These are phyloP conservation scores for Drosophila sucinea DNA, from an alignment of 1,140 invertebrate genomes.

Conservation along the genomic window DNA sequence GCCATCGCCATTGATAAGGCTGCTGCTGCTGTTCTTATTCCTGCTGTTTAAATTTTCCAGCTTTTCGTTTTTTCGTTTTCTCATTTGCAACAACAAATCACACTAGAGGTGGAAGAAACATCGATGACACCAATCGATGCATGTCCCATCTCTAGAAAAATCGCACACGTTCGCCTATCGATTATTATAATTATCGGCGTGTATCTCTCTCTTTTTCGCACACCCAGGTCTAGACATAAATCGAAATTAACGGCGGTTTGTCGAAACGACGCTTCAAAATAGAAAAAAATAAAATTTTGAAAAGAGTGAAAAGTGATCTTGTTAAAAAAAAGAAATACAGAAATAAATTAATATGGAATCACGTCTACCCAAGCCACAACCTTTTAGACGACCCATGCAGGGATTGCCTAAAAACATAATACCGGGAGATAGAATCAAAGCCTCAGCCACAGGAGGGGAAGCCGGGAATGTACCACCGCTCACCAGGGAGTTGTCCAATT, in stretches of 20 bases:
- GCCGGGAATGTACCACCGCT: conserved; percentile 45
- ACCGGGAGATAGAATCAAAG: conserved; percentile 70
- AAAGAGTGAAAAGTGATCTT: background rate
- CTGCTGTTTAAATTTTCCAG: conserved; percentile 28
- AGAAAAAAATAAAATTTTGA: background rate
- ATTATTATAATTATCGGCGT: too few species aligned
- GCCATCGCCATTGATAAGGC: conserved; percentile 47
- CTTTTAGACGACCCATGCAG: conserved; percentile 51
- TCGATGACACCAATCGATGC: background rate
- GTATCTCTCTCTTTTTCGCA: too few species aligned
- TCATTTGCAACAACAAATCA: conserved; percentile 4
- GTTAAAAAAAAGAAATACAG: too few species aligned
- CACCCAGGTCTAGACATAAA: conserved; percentile 10
- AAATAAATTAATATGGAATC: conserved; percentile 61
- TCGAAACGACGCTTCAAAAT: conserved; percentile 16
- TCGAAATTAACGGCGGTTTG: conserved; percentile 71
- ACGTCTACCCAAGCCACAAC: conserved; percentile 67
- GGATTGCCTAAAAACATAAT: conserved; percentile 52
- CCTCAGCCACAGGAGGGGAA: conserved; percentile 20
- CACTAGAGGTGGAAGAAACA: background rate
- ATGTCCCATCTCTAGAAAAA: too few species aligned
- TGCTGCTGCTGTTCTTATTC: conserved; percentile 22
- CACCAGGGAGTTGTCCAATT: conserved; percentile 60
- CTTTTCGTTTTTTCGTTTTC: conserved; percentile 17
- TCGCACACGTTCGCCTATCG: too few species aligned